A percentile compares a stretch with the other conserved stretches of the same genome.
Conservation (phyloP, 1,140 invertebrate species). For the Drosophila ananassae region DNA sequence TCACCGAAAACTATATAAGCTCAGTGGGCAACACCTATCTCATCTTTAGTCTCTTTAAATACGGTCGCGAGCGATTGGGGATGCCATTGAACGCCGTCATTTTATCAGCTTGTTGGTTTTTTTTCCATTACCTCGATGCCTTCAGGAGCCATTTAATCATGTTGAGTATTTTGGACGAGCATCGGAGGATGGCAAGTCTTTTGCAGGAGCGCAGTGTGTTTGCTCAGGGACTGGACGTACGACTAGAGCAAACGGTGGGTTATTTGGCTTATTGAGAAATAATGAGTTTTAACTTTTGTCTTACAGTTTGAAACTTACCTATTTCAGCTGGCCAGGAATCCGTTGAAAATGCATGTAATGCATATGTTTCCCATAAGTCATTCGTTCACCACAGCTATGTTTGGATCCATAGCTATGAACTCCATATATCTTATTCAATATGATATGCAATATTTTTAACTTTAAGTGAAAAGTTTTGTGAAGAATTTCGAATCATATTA, state of each 20-base stretch:
- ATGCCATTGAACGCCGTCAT: background rate
- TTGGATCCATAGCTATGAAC: conserved; percentile 19
- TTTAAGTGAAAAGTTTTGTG: background rate
- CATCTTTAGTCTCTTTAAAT: conserved; percentile 2
- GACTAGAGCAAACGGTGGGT: conserved; percentile 21
- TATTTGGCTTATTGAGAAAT: background rate
- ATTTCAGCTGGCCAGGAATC: conserved; percentile 26
- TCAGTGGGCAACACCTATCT: conserved; percentile 7
- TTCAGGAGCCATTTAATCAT: background rate
- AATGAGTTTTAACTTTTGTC: background rate
- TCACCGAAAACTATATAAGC: conserved; percentile 11
- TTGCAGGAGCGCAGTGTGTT: conserved; percentile 25
- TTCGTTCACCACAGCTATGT: background rate
- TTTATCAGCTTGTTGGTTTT: background rate
- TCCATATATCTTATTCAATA: conserved; percentile 37
- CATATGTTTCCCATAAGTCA: conserved; percentile 1
- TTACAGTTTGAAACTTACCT: conserved; percentile 28
- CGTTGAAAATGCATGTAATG: conserved; percentile 17
- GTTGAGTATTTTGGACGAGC: conserved; percentile 5
- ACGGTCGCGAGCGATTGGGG: background rate
- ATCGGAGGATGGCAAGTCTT: conserved; percentile 4
- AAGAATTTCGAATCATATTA: too few species aligned
- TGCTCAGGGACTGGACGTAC: conserved; percentile 12
- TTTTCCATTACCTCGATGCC: conserved; percentile 22
- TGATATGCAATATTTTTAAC: conserved; percentile 32